Base-by-base conservation (phyloP, 2,797 vertebrate genomes). In the Chaetophractus vellerosus region DNA sequence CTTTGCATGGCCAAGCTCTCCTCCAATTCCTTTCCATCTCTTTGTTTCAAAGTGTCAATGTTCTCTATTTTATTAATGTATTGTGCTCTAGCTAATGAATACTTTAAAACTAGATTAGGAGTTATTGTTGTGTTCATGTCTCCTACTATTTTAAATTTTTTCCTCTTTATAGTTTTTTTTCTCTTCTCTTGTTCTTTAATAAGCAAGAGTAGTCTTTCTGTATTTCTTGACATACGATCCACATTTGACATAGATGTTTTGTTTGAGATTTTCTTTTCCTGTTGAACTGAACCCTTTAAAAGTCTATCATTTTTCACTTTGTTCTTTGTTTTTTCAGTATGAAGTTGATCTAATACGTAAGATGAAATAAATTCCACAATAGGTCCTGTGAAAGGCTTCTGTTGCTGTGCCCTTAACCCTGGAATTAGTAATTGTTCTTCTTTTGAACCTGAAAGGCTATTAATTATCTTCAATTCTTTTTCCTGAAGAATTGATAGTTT, bases 101-200 rank as follows among this genome's bases (percentile, higher is more conserved):
- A 74, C 21, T 36, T 55, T 75, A 63, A 31, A 81, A 57, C 24
- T 23, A 28, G 50, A 63, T 15, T n/a, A n/a, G 80, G 23, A 61
- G n/a, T 69, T 28, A 10, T 45, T 50, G 63, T 50, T 94, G 45
- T 24, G 63, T 85, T 94, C 48, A 85, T 72, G 19, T 41, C 71
- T 69, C 14, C 31, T 45, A 18, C 15, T 55, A 9, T 55, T 72
- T 94, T 19, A 45, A 31, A 9, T 79, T 64, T 28, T 72, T 79
- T 90, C 61, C 16, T 24, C 38, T 38, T 59, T 79, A 6, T 33
- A 52, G 6, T 72, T 71, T 55, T 90, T 78, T 72, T 85, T 10
- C 64, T 85, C 36, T 85, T 94, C 52, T 78, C 63, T 31, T 79
- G 64, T 59, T 79, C n/a, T 79, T 94, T 94, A 85, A 94, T 85